These are phyloP conservation scores for Sipha maydis DNA, from an alignment of 2,888 invertebrate genomes.

Conservation along the genomic window DNA sequence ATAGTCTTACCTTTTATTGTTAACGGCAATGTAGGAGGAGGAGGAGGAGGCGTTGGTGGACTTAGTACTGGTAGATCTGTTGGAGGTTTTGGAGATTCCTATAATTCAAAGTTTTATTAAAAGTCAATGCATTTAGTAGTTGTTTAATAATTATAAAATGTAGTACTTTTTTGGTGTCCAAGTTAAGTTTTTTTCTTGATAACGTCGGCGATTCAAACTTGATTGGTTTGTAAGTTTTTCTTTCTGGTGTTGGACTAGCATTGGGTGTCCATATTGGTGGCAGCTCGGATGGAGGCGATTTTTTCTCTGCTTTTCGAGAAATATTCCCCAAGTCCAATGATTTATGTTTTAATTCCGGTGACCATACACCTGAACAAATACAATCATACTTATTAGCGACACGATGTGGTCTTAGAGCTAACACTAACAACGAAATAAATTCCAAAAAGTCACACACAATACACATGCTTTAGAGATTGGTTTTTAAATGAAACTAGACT, in stretches of 20 bases:
- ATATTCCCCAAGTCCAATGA: conserved; percentile 18
- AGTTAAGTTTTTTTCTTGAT: conserved; percentile 70
- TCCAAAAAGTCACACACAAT: conserved; percentile 46
- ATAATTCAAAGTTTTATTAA: background rate
- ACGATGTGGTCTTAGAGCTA: conserved; percentile 37
- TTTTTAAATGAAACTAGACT: background rate
- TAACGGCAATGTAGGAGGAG: background rate
- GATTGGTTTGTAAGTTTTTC: conserved; percentile 84
- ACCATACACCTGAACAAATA: conserved; percentile 72
- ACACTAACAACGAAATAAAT: conserved; percentile 38
- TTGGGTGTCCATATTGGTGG: conserved; percentile 79
- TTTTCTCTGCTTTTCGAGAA: conserved; percentile 10
- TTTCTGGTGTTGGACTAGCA: conserved; percentile 68
- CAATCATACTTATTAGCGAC: background rate
- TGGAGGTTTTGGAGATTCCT: conserved; percentile 28
- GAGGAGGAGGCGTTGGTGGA: conserved; percentile 21
- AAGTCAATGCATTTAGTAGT: background rate
- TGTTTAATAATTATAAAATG: background rate
- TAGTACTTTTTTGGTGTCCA: conserved; percentile 63
- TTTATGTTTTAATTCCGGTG: conserved; percentile 68
- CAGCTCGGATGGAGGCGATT: conserved; percentile 9
- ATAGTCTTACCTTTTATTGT: conserved; percentile 48
- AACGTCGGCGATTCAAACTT: conserved; percentile 78
- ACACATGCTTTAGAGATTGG: conserved; percentile 50
- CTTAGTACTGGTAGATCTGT: conserved; percentile 22